Conservation (phyloP, 1,140 invertebrate genomes). For the Drosophila funebris region DNA sequence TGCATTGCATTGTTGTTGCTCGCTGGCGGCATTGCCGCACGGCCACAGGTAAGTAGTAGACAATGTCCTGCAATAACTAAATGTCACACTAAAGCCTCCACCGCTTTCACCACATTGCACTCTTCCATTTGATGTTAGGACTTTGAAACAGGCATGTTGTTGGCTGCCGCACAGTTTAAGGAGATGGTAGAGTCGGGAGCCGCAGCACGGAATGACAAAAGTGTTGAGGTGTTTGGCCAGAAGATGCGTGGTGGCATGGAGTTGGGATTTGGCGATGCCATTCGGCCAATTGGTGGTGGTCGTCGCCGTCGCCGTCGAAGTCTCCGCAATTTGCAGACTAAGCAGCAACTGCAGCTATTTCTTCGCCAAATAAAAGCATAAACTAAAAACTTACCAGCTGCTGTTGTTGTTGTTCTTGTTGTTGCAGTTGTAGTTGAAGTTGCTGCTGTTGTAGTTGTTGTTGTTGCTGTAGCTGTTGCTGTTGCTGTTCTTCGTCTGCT, state of each 20-base stretch:
- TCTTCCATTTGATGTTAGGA: conserved; percentile 39
- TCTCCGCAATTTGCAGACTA: neutral
- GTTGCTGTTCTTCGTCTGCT: conserved; percentile 36
- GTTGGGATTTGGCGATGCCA: conserved; percentile 60
- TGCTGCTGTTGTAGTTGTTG: conserved; percentile 34
- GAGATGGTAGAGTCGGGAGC: conserved; percentile 56
- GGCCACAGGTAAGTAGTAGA: conserved; percentile 11
- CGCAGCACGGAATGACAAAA: conserved; percentile 34
- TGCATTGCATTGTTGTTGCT: conserved; percentile 6
- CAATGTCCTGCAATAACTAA: too few relatives aligned
- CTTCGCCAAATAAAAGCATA: conserved; percentile 2
- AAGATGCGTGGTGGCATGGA: conserved; percentile 20
- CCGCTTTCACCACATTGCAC: too few relatives aligned
- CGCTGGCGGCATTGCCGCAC: neutral
- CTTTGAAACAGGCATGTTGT: conserved; percentile 41
- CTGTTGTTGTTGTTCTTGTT: conserved; percentile 33
- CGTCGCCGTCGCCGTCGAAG: conserved; percentile 19
- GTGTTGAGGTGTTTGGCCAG: conserved; percentile 55
- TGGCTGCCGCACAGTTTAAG: conserved; percentile 52
- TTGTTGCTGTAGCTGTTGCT: conserved; percentile 28
- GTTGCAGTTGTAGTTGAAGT: conserved; percentile 35
- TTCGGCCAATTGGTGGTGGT: conserved; percentile 11
- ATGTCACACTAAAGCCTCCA: too few relatives aligned
- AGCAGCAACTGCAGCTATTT: neutral
- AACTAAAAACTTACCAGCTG: conserved; percentile 50